These are phyloP conservation scores for Bombus balteatus DNA, from an alignment of 1,140 invertebrate genomes.

Conservation along the genomic window DNA sequence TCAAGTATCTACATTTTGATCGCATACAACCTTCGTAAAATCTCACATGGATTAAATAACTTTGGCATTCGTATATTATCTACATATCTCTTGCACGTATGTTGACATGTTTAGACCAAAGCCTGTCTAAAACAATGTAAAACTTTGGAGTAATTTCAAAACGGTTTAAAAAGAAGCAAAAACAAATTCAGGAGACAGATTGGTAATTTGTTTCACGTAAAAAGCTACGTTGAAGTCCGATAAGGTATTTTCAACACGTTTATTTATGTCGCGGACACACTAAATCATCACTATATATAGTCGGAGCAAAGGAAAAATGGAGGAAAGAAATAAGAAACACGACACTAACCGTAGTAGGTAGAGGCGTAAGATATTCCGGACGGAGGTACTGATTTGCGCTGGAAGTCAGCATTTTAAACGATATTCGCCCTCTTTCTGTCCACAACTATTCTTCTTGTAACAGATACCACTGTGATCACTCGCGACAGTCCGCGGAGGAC, in stretches of 20 bases:
- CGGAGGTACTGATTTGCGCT: conserved; percentile 93
- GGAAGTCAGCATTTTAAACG: conserved; percentile 90
- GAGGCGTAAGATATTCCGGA: conserved; percentile 94
- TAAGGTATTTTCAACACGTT: not conserved
- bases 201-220: not conserved
- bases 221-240: not conserved
- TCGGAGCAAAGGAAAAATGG: too few species aligned
- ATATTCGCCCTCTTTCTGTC: conserved; percentile 36
- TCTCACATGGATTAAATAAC: too few species aligned
- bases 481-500: conserved; percentile 35
- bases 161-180: not conserved
- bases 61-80: not conserved
- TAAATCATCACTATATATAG: not conserved
- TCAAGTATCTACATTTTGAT: too few species aligned
- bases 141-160: not conserved
- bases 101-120: not conserved
- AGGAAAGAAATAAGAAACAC: not conserved
- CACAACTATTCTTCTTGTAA: conserved; percentile 29
- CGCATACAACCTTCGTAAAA: too few species aligned
- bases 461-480: conserved; percentile 51
- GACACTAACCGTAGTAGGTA: conserved; percentile 92
- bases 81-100: not conserved
- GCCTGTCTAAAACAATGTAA: not conserved
- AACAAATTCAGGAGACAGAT: too few species aligned
- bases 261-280: not conserved